Percentiles rank a stretch among this genome's conserved stretches.
Conservation (phyloP, 2,888 invertebrate species). For the Orthonychiurus folsomi region DNA sequence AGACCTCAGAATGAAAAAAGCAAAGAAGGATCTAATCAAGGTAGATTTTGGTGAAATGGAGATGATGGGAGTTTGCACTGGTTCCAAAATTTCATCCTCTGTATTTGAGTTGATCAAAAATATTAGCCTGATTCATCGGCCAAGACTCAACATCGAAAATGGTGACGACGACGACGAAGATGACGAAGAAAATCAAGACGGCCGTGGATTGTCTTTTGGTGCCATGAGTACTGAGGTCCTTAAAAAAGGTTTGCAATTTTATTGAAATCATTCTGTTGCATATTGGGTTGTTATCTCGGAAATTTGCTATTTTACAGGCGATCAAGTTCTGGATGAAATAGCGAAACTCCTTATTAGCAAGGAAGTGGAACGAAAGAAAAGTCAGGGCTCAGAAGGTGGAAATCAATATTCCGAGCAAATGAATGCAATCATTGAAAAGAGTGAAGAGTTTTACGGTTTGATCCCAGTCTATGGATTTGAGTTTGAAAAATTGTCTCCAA, state of each 20-base stretch:
- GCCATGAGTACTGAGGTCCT: slow-evolving; percentile 20
- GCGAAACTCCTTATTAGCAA: slow-evolving; percentile 42
- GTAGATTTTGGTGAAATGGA: slow-evolving; percentile 44
- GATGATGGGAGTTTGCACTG: slow-evolving; percentile 42
- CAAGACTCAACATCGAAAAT: not conserved
- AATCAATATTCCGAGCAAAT: slow-evolving; percentile 20
- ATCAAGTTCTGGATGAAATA: slow-evolving; percentile 44
- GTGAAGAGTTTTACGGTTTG: slow-evolving; percentile 47
- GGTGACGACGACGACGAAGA: not conserved
- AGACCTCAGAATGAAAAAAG: slow-evolving; percentile 41
- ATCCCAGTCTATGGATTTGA: slow-evolving; percentile 48
- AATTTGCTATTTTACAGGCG: slow-evolving; percentile 37
- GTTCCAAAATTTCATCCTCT: not conserved
- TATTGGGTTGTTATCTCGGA: not conserved
- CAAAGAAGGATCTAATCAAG: slow-evolving; percentile 41
- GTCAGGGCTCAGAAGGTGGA: not conserved
- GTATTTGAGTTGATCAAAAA: slow-evolving; percentile 20
- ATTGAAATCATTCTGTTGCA: too few species aligned
- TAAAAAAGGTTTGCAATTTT: slow-evolving; percentile 15
- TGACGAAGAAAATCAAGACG: slow-evolving; percentile 20
- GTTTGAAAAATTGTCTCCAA: slow-evolving; percentile 44
- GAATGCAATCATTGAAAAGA: slow-evolving; percentile 44
- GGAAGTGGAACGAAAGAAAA: slow-evolving; percentile 15
- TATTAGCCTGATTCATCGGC: slow-evolving; percentile 23
- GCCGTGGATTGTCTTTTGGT: slow-evolving; percentile 22